Conservation (phyloP, 1,140 invertebrate species). For the Akabosia matsudoensis region DNA sequence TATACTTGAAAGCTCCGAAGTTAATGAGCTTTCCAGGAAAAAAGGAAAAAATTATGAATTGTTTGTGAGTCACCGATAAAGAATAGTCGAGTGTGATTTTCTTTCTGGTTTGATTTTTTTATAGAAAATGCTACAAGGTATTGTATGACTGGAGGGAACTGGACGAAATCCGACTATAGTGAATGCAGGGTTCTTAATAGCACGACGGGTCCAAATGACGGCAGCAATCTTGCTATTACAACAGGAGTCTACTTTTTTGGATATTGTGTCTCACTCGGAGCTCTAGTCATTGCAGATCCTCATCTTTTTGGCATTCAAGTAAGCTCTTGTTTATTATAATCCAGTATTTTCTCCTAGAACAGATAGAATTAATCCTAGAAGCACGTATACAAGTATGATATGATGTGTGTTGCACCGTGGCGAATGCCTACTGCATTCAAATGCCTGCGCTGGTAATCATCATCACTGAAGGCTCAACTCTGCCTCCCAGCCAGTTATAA, state of each 20-base stretch:
- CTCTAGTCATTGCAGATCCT: conserved; percentile 68
- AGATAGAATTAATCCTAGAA: neutral
- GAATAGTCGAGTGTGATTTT: neutral
- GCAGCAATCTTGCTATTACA: conserved; percentile 24
- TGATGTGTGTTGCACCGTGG: neutral
- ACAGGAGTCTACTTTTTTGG: conserved; percentile 43
- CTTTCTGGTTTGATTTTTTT: neutral
- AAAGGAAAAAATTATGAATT: too few relatives aligned
- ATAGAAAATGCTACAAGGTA: conserved; percentile 35
- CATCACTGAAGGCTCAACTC: too few relatives aligned
- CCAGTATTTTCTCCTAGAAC: neutral
- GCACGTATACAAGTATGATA: neutral
- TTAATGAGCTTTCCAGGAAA: too few relatives aligned
- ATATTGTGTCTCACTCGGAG: conserved; percentile 61
- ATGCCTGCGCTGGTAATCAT: too few relatives aligned
- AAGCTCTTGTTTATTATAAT: too few relatives aligned
- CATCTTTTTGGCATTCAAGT: conserved; percentile 83
- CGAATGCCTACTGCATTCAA: neutral
- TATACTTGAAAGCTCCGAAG: too few relatives aligned
- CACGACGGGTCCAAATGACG: neutral
- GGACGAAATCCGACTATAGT: conserved; percentile 32
- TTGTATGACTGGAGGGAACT: conserved; percentile 31
- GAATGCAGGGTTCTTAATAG: conserved; percentile 18
- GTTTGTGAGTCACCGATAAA: neutral
- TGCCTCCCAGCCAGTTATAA: too few relatives aligned